A percentile compares a stretch with the other conserved stretches of the same genome.
These are phyloP conservation scores for Macrosoma leucophasiata DNA, from an alignment of 2,888 invertebrate species.

Conservation along the genomic window DNA sequence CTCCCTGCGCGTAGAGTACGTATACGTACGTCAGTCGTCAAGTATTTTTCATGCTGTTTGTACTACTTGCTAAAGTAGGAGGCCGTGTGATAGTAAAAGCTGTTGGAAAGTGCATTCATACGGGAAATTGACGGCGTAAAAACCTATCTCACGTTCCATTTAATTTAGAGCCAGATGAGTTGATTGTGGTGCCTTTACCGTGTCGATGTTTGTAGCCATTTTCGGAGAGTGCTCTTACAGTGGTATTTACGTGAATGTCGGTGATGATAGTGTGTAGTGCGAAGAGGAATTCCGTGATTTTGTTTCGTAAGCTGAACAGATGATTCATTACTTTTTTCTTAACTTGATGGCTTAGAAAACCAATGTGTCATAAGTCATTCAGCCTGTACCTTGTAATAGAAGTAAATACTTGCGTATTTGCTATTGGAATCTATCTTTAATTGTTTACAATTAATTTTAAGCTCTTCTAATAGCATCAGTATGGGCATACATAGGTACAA, in stretches of 20 bases:
- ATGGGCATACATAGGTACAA: no score
- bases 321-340: no score
- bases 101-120: conserved; percentile 71
- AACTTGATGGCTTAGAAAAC: no score
- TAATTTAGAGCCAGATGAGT: conserved; percentile 43
- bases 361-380: no score
- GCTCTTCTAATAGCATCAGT: no score
- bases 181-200: conserved; percentile 48
- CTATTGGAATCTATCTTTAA: no score
- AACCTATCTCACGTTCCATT: conserved; percentile 65
- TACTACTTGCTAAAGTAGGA: conserved; percentile 64
- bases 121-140: conserved; percentile 60
- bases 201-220: conserved; percentile 66
- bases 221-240: conserved; percentile 57
- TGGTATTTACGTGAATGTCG: conserved; percentile 52
- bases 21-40: conserved; percentile 55
- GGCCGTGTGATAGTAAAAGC: conserved; percentile 70
- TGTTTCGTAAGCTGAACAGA: conserved; percentile 30
- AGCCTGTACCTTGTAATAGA: no score
- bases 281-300: conserved; percentile 30
- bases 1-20: conserved; percentile 69
- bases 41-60: conserved; percentile 72
- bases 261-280: conserved; percentile 37
- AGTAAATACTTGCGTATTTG: no score
- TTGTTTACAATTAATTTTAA: no score